phyloP scores from a whole-genome alignment of 2,888 invertebrate genomes.

The Eurois occulta region DNA sequence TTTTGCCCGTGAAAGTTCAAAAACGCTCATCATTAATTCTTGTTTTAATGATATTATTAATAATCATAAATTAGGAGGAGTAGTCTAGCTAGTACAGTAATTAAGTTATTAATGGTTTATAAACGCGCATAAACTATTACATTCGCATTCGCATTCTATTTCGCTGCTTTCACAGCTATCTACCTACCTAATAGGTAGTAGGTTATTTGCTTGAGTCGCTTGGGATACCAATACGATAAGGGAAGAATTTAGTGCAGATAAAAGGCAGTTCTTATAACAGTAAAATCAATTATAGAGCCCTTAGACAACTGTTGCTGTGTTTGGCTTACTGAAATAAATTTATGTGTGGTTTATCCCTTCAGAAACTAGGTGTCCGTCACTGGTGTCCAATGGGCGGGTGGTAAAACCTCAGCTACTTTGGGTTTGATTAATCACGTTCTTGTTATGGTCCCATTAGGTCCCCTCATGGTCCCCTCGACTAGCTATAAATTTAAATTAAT shows the following conservation, averaged over 20 bases:
- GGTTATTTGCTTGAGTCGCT: not conserved
- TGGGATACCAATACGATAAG: not conserved
- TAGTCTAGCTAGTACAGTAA: conserved; percentile 58
- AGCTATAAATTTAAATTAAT: conserved; percentile 8
- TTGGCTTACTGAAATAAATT: not conserved
- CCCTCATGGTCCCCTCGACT: not conserved
- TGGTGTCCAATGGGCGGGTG: not conserved
- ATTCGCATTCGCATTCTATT: no score
- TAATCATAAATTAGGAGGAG: conserved; percentile 57
- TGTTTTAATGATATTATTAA: conserved; percentile 65
- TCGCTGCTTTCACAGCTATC: conserved; percentile 19
- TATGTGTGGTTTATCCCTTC: not conserved
- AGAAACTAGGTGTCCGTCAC: not conserved
- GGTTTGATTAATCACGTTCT: conserved; percentile 4
- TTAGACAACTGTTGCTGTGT: not conserved
- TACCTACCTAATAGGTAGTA: not conserved
- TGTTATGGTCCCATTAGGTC: not conserved
- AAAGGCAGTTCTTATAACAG: not conserved
- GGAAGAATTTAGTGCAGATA: not conserved
- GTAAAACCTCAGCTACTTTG: not conserved
- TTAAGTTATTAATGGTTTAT: conserved; percentile 69
- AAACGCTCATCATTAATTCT: conserved; percentile 74
- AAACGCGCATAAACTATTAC: conserved; percentile 26
- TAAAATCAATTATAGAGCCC: not conserved
- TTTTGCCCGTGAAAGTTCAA: conserved; percentile 85